Base-by-base conservation (phyloP, 1,140 invertebrate genomes). In the Caerostris darwini region DNA sequence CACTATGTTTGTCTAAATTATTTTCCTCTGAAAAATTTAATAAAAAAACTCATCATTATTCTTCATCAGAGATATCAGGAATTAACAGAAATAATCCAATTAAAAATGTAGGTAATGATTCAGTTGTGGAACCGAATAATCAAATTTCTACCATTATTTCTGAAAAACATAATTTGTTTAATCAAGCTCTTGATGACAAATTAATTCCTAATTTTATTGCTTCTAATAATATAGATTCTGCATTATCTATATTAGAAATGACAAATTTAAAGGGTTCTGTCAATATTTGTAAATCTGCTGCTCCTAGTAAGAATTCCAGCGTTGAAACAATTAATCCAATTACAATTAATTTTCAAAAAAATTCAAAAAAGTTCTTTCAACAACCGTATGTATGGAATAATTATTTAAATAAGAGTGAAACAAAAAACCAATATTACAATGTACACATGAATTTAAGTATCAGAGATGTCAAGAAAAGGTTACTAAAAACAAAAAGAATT, bases 291-390 rank as follows among this genome's bases (percentile, higher is more conserved):
- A 19, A 5, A 5, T 53, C 19, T 19, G 8, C 54, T 58, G 57
- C n/a, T 85, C 59, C n/a, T 17, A 19, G 4, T 50, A 34, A 12
- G 5, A 54, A 64, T 50, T 58, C 34, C 10, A 61, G 14, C 7
- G n/a, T 19, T 83, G 12, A 34, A 5, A 34, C 19, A 59, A 10
- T 50, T 61, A 58, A 87, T 59, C 10, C 34, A 34, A 34, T 59
- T 61, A 14, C 64, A 8, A 12, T 6, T 87, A 87, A 87, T 54
- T 87, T 34, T 64, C 7, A 64, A 34, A 87, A 87, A 61, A 87
- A 87, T 87, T 7, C 6, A 3, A 19, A 61, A 61, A 61, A 50
- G 10, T 87, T 59, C 8, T 64, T 50, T 50, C 61, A 54, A 50
- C 58, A 61, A 61, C 85, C 85, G 12, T 87, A 59, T 50, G 58